phyloP scores from a whole-genome alignment of 2,888 invertebrate species.

The Mimas tiliae region DNA sequence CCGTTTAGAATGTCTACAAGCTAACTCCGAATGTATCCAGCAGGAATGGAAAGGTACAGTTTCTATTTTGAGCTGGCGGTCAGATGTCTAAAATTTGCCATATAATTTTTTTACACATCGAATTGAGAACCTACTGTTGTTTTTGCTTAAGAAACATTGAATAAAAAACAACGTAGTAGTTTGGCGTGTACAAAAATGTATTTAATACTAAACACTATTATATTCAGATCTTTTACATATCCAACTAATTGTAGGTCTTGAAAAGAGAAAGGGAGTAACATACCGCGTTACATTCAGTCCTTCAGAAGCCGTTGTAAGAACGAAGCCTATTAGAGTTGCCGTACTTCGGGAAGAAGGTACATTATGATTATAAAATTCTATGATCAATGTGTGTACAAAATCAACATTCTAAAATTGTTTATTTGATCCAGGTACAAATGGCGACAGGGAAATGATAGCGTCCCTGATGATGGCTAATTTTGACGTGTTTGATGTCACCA shows the following conservation, averaged over 20 bases:
- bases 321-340: constrained; percentile 89
- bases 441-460: constrained; percentile 99
- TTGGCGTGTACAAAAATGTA: too few relatives aligned
- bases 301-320: constrained; percentile 77
- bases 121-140: too few relatives aligned
- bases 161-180: too few relatives aligned
- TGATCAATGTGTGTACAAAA: neutral
- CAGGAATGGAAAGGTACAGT: constrained; percentile 89
- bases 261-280: constrained; percentile 87
- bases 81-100: too few relatives aligned
- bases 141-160: too few relatives aligned
- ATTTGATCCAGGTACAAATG: constrained; percentile 88
- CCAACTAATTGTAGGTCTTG: constrained; percentile 72
- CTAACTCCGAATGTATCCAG: constrained; percentile 90
- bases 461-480: constrained; percentile 94
- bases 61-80: too few relatives aligned
- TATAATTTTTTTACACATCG: too few relatives aligned
- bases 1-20: constrained; percentile 93
- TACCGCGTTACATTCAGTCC: constrained; percentile 91
- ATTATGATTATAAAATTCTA: neutral
- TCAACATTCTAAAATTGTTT: constrained; percentile 4
- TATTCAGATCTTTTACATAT: too few relatives aligned
- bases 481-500: constrained; percentile 96
- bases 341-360: constrained; percentile 96
- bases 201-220: neutral